phyloP scores from a whole-genome alignment of 1,140 invertebrate genomes.

The Chrysomallon squamiferum region DNA sequence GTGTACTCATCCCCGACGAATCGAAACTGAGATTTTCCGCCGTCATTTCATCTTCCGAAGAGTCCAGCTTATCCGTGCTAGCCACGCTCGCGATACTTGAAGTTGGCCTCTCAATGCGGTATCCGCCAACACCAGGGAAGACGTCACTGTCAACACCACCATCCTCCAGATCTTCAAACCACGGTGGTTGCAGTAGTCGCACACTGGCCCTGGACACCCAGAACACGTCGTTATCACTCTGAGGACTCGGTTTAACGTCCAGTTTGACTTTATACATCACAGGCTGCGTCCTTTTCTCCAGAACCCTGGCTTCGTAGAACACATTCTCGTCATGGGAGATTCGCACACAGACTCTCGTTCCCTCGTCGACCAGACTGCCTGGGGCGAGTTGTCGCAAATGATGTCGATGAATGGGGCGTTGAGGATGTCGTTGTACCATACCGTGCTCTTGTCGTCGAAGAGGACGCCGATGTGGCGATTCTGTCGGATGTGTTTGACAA shows the following conservation, averaged over 20 bases:
- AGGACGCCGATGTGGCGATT: conserved; percentile 75
- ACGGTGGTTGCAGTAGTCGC: conserved; percentile 88
- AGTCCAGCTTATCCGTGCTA: conserved; percentile 44
- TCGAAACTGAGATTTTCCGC: conserved; percentile 54
- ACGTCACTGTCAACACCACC: conserved; percentile 8
- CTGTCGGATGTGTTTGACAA: conserved; percentile 71
- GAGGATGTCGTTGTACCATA: conserved; percentile 70
- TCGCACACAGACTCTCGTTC: conserved; percentile 71
- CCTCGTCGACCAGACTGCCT: conserved; percentile 74
- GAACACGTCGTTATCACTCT: conserved; percentile 24
- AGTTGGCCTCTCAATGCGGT: conserved; percentile 55
- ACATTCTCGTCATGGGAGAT: conserved; percentile 69
- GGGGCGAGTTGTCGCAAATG: conserved; percentile 91
- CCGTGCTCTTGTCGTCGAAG: conserved; percentile 74
- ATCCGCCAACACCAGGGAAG: conserved; percentile 78
- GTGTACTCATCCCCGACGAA: conserved; percentile 55
- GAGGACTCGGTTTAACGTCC: conserved; percentile 27
- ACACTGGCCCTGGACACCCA: conserved; percentile 85
- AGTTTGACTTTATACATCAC: conserved; percentile 82
- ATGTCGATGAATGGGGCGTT: conserved; percentile 81
- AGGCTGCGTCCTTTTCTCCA: conserved; percentile 76
- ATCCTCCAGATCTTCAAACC: conserved; percentile 92
- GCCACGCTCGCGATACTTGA: conserved; percentile 22
- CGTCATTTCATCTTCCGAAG: conserved; percentile 56
- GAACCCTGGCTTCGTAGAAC: conserved; percentile 81